phyloP scores from a whole-genome alignment of 2,797 vertebrate species.

The Amblyopsis hoosieri region DNA sequence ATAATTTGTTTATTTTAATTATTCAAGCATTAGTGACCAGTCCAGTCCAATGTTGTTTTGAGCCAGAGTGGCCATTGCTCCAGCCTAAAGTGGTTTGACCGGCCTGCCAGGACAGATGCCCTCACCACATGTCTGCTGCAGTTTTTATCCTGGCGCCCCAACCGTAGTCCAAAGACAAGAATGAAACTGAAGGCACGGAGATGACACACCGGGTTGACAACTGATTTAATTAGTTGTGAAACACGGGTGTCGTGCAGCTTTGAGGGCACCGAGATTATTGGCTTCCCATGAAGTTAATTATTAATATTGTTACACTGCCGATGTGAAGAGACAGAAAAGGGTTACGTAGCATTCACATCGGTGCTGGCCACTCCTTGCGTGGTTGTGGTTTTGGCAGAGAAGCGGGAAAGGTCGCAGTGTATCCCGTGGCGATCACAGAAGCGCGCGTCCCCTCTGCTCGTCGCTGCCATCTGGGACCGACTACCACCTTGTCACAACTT shows the following conservation, averaged over 20 bases:
- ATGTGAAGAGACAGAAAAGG: conserved; percentile 18
- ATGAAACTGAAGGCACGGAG: conserved; percentile 34
- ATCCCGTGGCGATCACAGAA: conserved; percentile 25
- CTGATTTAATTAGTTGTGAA: conserved; percentile 68
- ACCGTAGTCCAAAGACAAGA: conserved; percentile 44
- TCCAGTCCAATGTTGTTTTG: not conserved
- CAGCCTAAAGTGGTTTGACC: conserved; percentile 34
- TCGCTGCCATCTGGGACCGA: conserved; percentile 57
- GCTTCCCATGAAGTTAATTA: conserved; percentile 59
- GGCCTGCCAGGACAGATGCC: conserved; percentile 49
- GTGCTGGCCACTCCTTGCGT: conserved; percentile 30
- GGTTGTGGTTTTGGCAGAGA: conserved; percentile 28
- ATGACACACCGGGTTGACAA: conserved; percentile 56
- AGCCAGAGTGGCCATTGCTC: conserved; percentile 4
- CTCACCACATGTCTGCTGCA: conserved; percentile 40
- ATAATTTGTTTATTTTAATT: too few relatives aligned
- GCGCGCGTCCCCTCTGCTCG: conserved; percentile 29
- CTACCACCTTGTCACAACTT: conserved; percentile 70
- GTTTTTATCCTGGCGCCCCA: conserved; percentile 36
- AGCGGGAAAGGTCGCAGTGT: conserved; percentile 32
- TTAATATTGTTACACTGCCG: conserved; percentile 57
- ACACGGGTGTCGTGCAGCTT: conserved; percentile 55
- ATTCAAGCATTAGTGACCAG: not conserved
- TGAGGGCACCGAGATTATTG: conserved; percentile 51
- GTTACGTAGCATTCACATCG: conserved; percentile 29